These are phyloP conservation scores for Phortica okadai DNA, from an alignment of 2,888 invertebrate species.

Conservation along the genomic window DNA sequence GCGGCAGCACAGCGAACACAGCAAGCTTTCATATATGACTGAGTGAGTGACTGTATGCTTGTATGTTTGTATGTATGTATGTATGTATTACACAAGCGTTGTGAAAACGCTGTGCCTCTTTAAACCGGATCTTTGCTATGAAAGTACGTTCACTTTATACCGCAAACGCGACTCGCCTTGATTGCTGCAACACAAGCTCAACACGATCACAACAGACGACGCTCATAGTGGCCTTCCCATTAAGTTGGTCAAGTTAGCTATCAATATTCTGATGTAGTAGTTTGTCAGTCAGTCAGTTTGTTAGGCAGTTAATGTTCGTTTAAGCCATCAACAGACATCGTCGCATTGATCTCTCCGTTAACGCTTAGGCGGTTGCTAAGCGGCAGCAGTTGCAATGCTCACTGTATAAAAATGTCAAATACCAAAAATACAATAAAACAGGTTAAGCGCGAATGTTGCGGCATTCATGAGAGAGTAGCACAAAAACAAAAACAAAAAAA, in stretches of 20 bases:
- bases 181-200: not conserved
- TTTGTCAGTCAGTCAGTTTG: not conserved
- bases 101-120: constrained; percentile 59
- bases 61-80: constrained; percentile 16
- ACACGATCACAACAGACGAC: not conserved
- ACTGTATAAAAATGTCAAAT: constrained; percentile 34
- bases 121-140: constrained; percentile 72
- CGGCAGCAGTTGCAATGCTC: constrained; percentile 47
- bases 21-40: constrained; percentile 37
- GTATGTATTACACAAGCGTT: constrained; percentile 61
- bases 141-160: constrained; percentile 74
- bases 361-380: constrained; percentile 53
- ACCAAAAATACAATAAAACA: constrained; percentile 54
- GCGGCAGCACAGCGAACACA: too few species aligned
- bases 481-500: not conserved
- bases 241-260: not conserved
- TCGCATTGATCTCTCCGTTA: not conserved
- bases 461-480: constrained; percentile 40
- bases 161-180: constrained; percentile 41
- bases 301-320: not conserved
- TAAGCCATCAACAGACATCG: too few species aligned
- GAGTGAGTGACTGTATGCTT: too few species aligned
- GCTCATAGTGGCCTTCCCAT: constrained; percentile 11
- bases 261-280: not conserved
- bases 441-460: constrained; percentile 68